A percentile compares a stretch with the other conserved stretches of the same genome.
Evolutionary conservation across 2,113 vertebrate species (phyloP).

Genomic region (Thunnus maccoyii): DNA sequence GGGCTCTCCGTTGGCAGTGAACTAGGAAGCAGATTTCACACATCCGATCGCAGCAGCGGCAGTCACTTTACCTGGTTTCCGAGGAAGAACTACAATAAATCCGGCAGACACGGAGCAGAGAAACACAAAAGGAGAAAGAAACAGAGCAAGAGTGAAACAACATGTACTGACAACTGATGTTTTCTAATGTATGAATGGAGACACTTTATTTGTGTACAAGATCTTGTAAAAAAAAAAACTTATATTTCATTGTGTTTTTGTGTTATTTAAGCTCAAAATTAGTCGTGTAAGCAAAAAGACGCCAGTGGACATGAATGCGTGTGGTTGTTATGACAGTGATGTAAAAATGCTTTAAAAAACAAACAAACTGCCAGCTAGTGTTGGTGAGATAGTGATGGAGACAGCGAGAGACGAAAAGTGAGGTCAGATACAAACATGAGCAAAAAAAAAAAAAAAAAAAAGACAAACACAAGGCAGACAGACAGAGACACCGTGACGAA

Average conservation of each 20-base stretch:
- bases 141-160: slow-evolving; percentile 81
- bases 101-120: slow-evolving; percentile 84
- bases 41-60: slow-evolving; percentile 58
- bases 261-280: slow-evolving; percentile 32
- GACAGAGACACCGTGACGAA: neutral
- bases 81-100: slow-evolving; percentile 98
- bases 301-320: slow-evolving; percentile 4
- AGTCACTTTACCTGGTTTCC: slow-evolving; percentile 99
- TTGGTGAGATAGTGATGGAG: slow-evolving; percentile 29
- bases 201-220: slow-evolving; percentile 1
- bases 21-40: slow-evolving; percentile 75
- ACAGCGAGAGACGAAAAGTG: slow-evolving; percentile 35
- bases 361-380: neutral
- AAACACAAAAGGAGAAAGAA: slow-evolving; percentile 77
- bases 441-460: neutral
- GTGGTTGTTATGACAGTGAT: neutral
- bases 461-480: slow-evolving; percentile 37
- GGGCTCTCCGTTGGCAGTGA: slow-evolving; percentile 41
- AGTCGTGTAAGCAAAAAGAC: slow-evolving; percentile 29
- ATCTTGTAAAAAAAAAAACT: neutral
- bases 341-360: neutral
- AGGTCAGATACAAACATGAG: slow-evolving; percentile 49
- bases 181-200: slow-evolving; percentile 20
- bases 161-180: slow-evolving; percentile 56
- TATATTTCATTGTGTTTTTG: neutral